Base-by-base conservation (phyloP, 2,888 invertebrate genomes). In the Galeruca laticollis region DNA sequence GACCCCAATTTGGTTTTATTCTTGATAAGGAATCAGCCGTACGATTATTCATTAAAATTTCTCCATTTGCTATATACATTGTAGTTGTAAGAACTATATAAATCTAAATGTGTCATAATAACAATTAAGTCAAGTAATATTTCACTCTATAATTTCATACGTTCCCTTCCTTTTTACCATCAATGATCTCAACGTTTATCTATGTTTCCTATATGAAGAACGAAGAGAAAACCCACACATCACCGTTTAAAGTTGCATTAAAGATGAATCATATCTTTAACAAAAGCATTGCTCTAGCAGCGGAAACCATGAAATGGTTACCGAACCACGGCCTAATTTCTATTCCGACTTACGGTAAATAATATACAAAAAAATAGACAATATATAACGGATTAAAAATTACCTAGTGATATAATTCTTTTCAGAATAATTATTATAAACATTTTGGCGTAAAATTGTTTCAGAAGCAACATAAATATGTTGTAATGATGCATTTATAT, bases 271-370 rank as follows among this genome's bases (percentile, higher is more conserved):
- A 47, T 9, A 13, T 13, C n/a, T 1, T 43, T 18, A 18, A 47
- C 18, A 47, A 8, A 18, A 47, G 18, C 47, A 47, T 47, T n/a
- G 13, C 15, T 40, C n/a, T 15, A n/a, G n/a, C n/a, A 47, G 47
- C 47, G 47, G 47, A 47, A 47, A 47, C 18, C n/a, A 47, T 9
- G 18, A 47, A 18, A 47, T 47, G 47, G 18, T 47, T 18, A 47
- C 47, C 15, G 47, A 47, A 15, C 43, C 18, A 15, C 18, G 2
- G 10, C 9, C 47, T 18, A 18, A 47, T 47, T 47, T 47, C 18
- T 18, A 47, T 15, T 47, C 18, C 18, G 18, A 47, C 47, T 47
- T 47, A 47, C 47, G 8, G 47, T 47, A 18, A 47, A 40, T 13
- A 11, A 1, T 18, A 8, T 9, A 5, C 9, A 13, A 47, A n/a